Evolutionary conservation across 2,797 vertebrate genomes (phyloP), one percentile per base, ranked within the genome.

Genomic region (Coregonus sp.): DNA sequence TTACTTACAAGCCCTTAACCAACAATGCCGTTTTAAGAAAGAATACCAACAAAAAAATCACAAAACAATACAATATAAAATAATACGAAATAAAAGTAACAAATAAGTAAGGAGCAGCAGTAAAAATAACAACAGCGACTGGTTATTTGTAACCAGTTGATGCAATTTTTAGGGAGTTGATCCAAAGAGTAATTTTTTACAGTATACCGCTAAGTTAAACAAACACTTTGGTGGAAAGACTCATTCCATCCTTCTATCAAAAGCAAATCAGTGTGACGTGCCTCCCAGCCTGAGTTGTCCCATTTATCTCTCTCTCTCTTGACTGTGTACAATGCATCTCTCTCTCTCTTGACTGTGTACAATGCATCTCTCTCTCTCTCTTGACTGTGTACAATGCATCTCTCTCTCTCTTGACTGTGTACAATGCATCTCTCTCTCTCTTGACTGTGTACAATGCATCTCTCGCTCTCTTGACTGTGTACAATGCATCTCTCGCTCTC

Each of bases 271-370:
- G 75, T 70, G 79, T 61, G 47, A 73, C 76, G 71, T 82, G 82
- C 81, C 82, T 84, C 77, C 78, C 75, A 82, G 80, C 73, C 56
- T 75, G 66, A 56, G 70, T 33, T 83, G 80, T 61, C 82, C 76
- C 80, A 82, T 84, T 78, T 82, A 74, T 80, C 76, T 77, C 66
- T 70, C 31, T 68, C 66, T 66, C 25, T 66, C 25, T 66, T 0
- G 51, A 12, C 15, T 15, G 11, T 16, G 11, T 16, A 12, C 12
- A 54, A 12, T 72, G 68, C 54, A 37, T 82, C 65, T 70, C 54
- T 56, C 33, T 20, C 47, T 51, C 65, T 52, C 51, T 25, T 25
- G 61, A 47, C 31, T 75, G 61, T 52, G 33, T 35, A 9, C 31
- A 33, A 35, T 61, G 33, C 67, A 11, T 35, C 33, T 35, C 33